Percentiles rank a stretch among this genome's conserved stretches.
Conservation (phyloP, 2,888 invertebrate species). For the Spodoptera littoralis region DNA sequence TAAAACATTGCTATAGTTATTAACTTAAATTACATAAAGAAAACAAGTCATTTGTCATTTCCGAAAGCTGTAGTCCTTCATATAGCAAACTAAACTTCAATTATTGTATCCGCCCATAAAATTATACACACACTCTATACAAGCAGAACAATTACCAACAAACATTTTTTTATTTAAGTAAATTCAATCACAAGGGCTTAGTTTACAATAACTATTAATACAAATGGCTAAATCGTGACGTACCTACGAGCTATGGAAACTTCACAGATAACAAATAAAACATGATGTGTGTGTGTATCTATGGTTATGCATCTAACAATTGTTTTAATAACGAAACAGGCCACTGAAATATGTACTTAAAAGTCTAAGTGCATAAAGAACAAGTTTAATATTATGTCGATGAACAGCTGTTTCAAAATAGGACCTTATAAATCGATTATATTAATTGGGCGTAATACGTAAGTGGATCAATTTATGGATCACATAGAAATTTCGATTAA, state of each 20-base stretch:
- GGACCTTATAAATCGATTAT: too few species aligned
- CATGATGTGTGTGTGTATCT: slow-evolving; percentile 4
- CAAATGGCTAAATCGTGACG: slow-evolving; percentile 58
- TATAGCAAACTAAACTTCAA: not conserved
- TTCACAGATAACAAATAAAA: slow-evolving; percentile 47
- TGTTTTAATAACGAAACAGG: slow-evolving; percentile 41
- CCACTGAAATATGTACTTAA: slow-evolving; percentile 6
- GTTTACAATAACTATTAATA: slow-evolving; percentile 35
- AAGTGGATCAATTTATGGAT: too few species aligned
- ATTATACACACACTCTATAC: slow-evolving; percentile 1
- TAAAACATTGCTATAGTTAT: too few species aligned
- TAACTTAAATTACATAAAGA: not conserved
- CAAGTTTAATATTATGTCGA: too few species aligned
- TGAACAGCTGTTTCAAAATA: too few species aligned
- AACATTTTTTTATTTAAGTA: slow-evolving; percentile 10
- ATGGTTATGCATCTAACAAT: slow-evolving; percentile 7
- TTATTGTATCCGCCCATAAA: not conserved
- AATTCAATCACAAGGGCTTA: slow-evolving; percentile 49
- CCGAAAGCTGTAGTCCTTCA: not conserved
- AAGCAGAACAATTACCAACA: slow-evolving; percentile 3
- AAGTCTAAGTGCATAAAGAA: not conserved
- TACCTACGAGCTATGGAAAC: slow-evolving; percentile 49
- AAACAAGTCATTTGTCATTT: too few species aligned
- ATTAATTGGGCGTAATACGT: too few species aligned
- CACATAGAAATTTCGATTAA: too few species aligned